Evolutionary conservation across 2,113 vertebrate species (phyloP).

Genomic region (Dunckerocampus dactyliophorus): DNA sequence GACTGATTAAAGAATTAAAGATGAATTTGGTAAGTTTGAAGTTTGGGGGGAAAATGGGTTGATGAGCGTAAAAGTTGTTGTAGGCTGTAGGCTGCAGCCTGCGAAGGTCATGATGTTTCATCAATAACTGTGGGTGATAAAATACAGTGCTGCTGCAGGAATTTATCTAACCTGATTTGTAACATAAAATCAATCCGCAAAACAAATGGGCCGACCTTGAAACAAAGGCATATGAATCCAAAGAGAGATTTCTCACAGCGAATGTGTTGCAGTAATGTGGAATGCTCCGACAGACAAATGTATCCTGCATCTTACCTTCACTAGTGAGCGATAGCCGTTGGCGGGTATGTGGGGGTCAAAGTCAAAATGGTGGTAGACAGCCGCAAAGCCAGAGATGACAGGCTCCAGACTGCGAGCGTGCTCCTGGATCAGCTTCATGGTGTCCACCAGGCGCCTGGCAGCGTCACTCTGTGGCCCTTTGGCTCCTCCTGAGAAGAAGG

Average conservation of each 20-base stretch:
- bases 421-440: constrained; percentile 77
- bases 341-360: constrained; percentile 84
- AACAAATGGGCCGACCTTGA: constrained; percentile 55
- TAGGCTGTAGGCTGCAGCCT: too few species aligned
- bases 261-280: constrained; percentile 4
- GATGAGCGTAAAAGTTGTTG: constrained; percentile 2
- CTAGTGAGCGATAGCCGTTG: constrained; percentile 88
- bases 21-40: constrained; percentile 4
- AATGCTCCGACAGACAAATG: background rate
- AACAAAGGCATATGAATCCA: constrained; percentile 43
- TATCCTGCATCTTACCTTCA: constrained; percentile 67
- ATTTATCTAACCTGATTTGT: constrained; percentile 45
- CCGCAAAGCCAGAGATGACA: constrained; percentile 68
- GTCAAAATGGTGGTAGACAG: constrained; percentile 84
- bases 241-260: constrained; percentile 28
- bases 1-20: background rate
- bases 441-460: constrained; percentile 64
- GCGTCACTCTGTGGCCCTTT: constrained; percentile 70
- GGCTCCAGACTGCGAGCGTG: constrained; percentile 80
- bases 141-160: constrained; percentile 33
- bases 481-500: constrained; percentile 76
- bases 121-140: constrained; percentile 52
- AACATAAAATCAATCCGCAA: constrained; percentile 55
- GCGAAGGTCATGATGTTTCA: constrained; percentile 11
- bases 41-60: constrained; percentile 5